Evolutionary conservation across 2,888 invertebrate species (phyloP).

Genomic region (Perizoma flavofasciatum): DNA sequence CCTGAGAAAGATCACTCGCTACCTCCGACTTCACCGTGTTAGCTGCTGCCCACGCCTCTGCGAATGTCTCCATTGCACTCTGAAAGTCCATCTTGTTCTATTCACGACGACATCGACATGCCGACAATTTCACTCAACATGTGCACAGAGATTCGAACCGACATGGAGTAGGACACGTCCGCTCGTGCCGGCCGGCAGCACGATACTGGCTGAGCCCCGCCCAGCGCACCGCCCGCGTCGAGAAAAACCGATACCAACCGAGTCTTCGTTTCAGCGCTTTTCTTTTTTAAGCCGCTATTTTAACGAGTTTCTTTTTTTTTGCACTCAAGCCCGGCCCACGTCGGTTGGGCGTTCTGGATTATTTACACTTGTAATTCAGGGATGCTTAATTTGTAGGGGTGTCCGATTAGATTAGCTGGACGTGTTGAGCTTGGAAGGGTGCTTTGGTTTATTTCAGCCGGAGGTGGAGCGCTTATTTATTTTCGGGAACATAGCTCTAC

Average conservation of each 20-base stretch:
- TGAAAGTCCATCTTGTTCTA: slow-evolving; percentile 94
- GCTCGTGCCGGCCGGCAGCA: slow-evolving; percentile 85
- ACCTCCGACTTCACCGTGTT: slow-evolving; percentile 86
- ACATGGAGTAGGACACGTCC: slow-evolving; percentile 62
- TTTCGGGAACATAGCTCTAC: slow-evolving; percentile 11
- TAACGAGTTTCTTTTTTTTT: slow-evolving; percentile 79
- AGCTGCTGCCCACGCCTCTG: slow-evolving; percentile 98
- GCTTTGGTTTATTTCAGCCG: slow-evolving; percentile 5
- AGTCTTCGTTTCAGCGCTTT: slow-evolving; percentile 83
- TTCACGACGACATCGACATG: slow-evolving; percentile 81
- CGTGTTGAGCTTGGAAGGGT: slow-evolving; percentile 7
- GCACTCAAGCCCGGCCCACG: slow-evolving; percentile 78
- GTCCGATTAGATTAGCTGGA: slow-evolving; percentile 61
- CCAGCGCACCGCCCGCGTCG: slow-evolving; percentile 78
- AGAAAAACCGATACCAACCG: slow-evolving; percentile 82
- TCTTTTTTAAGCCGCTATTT: slow-evolving; percentile 83
- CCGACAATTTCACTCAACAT: slow-evolving; percentile 74
- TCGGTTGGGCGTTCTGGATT: slow-evolving; percentile 81
- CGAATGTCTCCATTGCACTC: slow-evolving; percentile 99
- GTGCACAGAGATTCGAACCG: slow-evolving; percentile 58
- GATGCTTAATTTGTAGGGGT: slow-evolving; percentile 71
- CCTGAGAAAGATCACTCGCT: slow-evolving; percentile 87
- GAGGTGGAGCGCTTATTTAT: slow-evolving; percentile 8
- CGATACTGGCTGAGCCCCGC: slow-evolving; percentile 83
- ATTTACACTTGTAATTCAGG: slow-evolving; percentile 83